Evolutionary conservation across 2,888 invertebrate species (phyloP), one percentile per base, ranked within the genome.

Genomic region (Tholera decimalis): DNA sequence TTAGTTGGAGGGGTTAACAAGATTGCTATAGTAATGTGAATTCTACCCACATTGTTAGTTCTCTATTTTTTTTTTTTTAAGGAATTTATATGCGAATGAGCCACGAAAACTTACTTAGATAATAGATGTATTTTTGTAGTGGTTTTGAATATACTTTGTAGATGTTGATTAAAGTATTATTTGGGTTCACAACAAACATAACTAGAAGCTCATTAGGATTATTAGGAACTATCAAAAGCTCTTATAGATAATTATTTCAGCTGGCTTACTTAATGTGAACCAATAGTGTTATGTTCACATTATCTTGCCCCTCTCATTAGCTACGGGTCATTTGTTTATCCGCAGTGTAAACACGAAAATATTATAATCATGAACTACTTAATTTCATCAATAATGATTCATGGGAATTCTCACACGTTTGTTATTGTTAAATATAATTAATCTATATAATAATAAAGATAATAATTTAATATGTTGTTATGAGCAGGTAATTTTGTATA

Each of bases 261-360:
- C 26, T 67, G 75, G 46, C 15, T 65, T 58, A 57, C 26, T 24
- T 30, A 64, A 28, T 51, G 28, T 37, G 22, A 20, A 46, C 8
- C 13, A 22, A 18, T 28, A 43, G 24, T 39, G n/a, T 9, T 22
- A 18, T 22, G 11, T 37, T 11, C 22, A 3, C 46, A 68, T 65
- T 47, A 53, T 33, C 26, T 30, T 5, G 6, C 33, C 39, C 18
- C 37, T 50, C 8, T 41, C 13, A 58, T 53, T 58, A 39, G 22
- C 49, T 41, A 47, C 8, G 26, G 51, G 35, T 47, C 37, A 59
- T 49, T 76, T 69, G 47, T 76, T 37, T 53, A 67, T 35, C 18
- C 15, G 47, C 33, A 30, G 15, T 37, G 22, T 70, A 70, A 76
- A 71, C 47, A 66, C 22, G 30, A 68, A 56, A 56, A 75, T 44